These are phyloP conservation scores for Melanotaenia parkinsoni DNA, from an alignment of 2,797 vertebrate genomes.

Conservation along the genomic window DNA sequence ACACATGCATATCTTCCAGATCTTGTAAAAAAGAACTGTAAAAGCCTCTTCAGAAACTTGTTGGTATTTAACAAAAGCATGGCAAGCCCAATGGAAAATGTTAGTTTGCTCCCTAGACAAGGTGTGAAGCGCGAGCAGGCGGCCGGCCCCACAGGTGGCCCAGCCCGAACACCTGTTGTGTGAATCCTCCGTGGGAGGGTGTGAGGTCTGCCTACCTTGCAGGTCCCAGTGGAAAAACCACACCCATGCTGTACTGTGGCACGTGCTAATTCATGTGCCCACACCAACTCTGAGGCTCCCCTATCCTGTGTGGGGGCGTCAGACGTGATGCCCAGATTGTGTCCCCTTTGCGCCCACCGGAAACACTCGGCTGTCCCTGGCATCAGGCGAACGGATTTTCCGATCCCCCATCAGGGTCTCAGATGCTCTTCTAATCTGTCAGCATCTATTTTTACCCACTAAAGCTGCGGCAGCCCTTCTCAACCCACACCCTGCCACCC, in stretches of 20 bases:
- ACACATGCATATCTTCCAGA: conserved; percentile 66
- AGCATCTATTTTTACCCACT: conserved; percentile 81
- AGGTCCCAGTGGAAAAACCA: conserved; percentile 70
- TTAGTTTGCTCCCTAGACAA: conserved; percentile 79
- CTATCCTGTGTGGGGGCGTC: conserved; percentile 70
- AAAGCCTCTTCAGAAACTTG: conserved; percentile 75
- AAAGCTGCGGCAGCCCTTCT: conserved; percentile 73
- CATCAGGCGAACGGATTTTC: conserved; percentile 80
- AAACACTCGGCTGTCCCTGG: conserved; percentile 76
- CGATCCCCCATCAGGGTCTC: conserved; percentile 83
- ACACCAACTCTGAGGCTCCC: conserved; percentile 49
- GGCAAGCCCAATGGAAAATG: conserved; percentile 84
- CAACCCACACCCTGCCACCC: conserved; percentile 73
- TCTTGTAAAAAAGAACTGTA: conserved; percentile 79
- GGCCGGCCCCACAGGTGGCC: conserved; percentile 82
- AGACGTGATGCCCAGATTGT: conserved; percentile 78
- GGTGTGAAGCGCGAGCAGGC: conserved; percentile 81
- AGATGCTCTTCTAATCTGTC: conserved; percentile 85
- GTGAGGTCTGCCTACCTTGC: conserved; percentile 71
- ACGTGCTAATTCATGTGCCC: conserved; percentile 55
- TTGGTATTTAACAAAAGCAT: conserved; percentile 78
- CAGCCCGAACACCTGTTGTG: conserved; percentile 84
- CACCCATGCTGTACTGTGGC: conserved; percentile 61
- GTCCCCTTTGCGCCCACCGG: conserved; percentile 76
- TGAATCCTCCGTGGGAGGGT: conserved; percentile 80